Evolutionary conservation across 2,113 vertebrate species (phyloP), one percentile per base, ranked within the genome.

Genomic region (Tringa solitaria): DNA sequence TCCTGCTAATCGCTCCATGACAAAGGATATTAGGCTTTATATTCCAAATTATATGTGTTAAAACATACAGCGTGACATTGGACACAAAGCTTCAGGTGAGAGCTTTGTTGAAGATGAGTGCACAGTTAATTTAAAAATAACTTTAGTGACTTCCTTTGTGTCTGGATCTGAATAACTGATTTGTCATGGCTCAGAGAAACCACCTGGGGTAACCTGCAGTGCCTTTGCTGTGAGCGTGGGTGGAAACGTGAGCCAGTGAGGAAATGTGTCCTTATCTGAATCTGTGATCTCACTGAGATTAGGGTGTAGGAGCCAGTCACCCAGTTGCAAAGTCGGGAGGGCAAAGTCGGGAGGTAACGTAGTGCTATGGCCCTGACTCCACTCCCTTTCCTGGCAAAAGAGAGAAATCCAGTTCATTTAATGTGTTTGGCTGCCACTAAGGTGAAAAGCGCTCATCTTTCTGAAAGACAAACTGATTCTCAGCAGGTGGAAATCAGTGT

Each of bases 161-260:
- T 22, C 22, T 70, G 69, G 27, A 24, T 48, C 46, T 77, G 70
- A 74, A 28, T 70, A 74, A 80, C 28, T 4, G 64, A 41, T 94
- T 37, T 51, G 89, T 79, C 87, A 82, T 35, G 65, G 95, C 88
- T 83, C 84, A n/a, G 59, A 74, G 92, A 54, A 93, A 54, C 54
- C 87, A 65, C 82, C 93, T 68, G 90, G 77, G 50, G 63, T 53
- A 48, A 80, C 53, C 53, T 67, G 46, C 30, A 51, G 35, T 6
- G 22, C 50, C 4, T 57, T 18, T 56, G 54, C 41, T 33, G 27
- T 2, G 35, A 72, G 76, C 11, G 43, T 74, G 90, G 50, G 61
- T 89, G 89, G 78, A 10, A 82, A 84, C 0, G 28, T 30, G 86
- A 92, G 17, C 56, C 56, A 8, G 48, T 1, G 67, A 93, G 94